A percentile compares a stretch with the other conserved stretches of the same genome.
These are phyloP conservation scores for Periphyllus acericola DNA, from an alignment of 2,888 invertebrate genomes.

Conservation along the genomic window DNA sequence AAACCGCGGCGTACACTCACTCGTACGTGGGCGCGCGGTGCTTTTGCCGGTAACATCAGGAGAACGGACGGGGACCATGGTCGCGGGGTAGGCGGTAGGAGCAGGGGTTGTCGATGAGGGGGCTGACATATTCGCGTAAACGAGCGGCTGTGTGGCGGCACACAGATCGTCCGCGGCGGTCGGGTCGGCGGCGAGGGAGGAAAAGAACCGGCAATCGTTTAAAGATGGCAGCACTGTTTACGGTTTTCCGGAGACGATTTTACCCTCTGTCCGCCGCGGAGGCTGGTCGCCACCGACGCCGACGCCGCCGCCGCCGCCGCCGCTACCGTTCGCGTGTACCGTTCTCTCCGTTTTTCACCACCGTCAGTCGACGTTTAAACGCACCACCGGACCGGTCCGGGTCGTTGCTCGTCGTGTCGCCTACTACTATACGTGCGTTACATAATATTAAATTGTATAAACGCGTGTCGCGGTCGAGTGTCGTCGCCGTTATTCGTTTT, in stretches of 20 bases:
- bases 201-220: conserved; percentile 37
- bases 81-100: not conserved
- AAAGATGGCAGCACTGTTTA: conserved; percentile 60
- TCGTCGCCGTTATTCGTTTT: not conserved
- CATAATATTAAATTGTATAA: too few species aligned
- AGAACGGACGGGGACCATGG: not conserved
- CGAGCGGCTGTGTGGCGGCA: not conserved
- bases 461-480: not conserved
- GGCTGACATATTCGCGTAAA: conserved; percentile 27
- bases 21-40: not conserved
- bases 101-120: not conserved
- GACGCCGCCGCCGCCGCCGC: not conserved
- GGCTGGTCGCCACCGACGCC: conserved; percentile 17
- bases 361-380: conserved; percentile 49
- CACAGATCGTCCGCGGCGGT: not conserved
- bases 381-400: conserved; percentile 17
- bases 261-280: conserved; percentile 19
- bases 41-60: not conserved
- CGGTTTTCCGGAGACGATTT: conserved; percentile 39
- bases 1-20: not conserved
- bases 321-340: not conserved
- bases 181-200: not conserved
- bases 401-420: not conserved
- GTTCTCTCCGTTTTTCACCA: not conserved
- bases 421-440: not conserved